Evolutionary conservation across 2,888 invertebrate genomes (phyloP), one percentile per base, ranked within the genome.

Genomic region (Trichopria drosophilae): DNA sequence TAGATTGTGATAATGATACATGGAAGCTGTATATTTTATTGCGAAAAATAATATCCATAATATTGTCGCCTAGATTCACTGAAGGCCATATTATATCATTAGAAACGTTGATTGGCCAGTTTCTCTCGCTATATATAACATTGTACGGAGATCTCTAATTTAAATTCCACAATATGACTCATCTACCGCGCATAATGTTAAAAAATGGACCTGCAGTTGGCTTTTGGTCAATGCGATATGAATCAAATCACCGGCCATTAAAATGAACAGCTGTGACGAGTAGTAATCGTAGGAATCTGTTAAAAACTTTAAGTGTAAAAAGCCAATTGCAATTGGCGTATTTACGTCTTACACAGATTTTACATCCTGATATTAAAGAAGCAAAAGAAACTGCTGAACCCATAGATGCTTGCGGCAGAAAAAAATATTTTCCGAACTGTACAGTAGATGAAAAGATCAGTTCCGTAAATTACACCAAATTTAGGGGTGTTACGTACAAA

Each of bases 1-100:
- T 50, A 20, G 40, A 34, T 40, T 41, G 37, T 31, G 45, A 53
- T 36, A 37, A 45, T 42, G 9, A 50, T 19, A 3, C 26, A 23
- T 53, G 49, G 49, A 12, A 1, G 19, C 43, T 50, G 31, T 53
- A 49, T 13, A 53, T 50, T 31, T 47, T 53, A 28, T 45, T 53
- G 10, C 24, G 53, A 26, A 18, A 23, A 44, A 51, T 51, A 44
- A 22, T 44, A 9, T 39, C 43, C 20, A 34, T 51, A 9, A 16
- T 51, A 16, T 4, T 44, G 34, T 51, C 51, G 26, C 44, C 51
- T 12, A 44, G 51, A 40, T 44, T 51, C 29, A 45, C 45, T 13
- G 20, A 34, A 22, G 51, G 51, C 6, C 40, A 51, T 20, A 28
- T 28, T 28, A 10, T 45, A 3, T 34, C 26, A 35, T 15, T 51